Evolutionary conservation across 2,113 vertebrate genomes (phyloP).

Genomic region (Lasiurus borealis): DNA sequence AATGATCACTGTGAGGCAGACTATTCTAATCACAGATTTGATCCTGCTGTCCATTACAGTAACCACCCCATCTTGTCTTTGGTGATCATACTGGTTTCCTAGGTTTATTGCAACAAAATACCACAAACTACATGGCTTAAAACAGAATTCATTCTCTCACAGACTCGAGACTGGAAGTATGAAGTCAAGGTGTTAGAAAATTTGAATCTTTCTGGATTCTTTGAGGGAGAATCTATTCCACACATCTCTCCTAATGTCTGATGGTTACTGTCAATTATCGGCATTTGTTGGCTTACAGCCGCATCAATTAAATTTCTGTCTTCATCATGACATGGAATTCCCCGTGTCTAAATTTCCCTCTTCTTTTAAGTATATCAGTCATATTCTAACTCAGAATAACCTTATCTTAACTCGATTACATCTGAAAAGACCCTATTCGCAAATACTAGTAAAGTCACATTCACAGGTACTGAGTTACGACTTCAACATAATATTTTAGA

Average conservation of each 20-base stretch:
- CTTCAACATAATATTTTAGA: neutral
- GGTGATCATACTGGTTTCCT: neutral
- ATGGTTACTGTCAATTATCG: neutral
- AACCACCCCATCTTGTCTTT: neutral
- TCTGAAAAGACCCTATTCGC: neutral
- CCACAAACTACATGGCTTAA: neutral
- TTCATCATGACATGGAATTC: constrained; percentile 17
- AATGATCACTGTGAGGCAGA: neutral
- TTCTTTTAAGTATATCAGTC: neutral
- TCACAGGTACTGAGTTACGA: neutral
- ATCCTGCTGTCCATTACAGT: neutral
- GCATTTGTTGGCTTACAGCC: neutral
- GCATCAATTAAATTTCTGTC: neutral
- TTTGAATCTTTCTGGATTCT: neutral
- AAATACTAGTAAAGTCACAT: neutral
- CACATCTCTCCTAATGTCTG: neutral
- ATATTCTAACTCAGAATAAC: neutral
- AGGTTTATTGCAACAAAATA: neutral
- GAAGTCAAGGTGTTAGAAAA: constrained; percentile 37
- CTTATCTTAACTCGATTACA: constrained; percentile 19
- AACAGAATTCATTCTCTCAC: neutral
- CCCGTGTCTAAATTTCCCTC: neutral
- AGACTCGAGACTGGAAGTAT: neutral
- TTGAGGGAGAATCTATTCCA: neutral
- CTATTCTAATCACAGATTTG: neutral